These are phyloP conservation scores for Bombus sylvicola DNA, from an alignment of 1,140 invertebrate genomes.

Conservation along the genomic window DNA sequence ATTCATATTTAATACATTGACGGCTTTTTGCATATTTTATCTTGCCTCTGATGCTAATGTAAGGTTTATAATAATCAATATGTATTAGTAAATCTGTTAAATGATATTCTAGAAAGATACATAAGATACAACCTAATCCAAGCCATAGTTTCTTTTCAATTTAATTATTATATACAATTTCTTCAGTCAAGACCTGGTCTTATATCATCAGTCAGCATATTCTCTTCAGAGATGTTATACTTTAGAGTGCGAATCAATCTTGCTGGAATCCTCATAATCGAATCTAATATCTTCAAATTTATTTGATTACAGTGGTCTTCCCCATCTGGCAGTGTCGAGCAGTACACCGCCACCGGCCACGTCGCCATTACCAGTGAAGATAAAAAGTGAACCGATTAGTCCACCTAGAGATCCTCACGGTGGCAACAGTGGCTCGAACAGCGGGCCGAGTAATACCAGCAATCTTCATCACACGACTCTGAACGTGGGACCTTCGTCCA, in stretches of 20 bases:
- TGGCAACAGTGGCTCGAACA: slow-evolving; percentile 74
- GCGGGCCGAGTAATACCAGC: slow-evolving; percentile 68
- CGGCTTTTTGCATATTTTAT: neutral
- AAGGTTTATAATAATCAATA: neutral
- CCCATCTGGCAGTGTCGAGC: slow-evolving; percentile 91
- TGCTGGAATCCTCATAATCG: neutral
- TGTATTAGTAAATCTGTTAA: neutral
- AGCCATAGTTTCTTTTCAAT: neutral
- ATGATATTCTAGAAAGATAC: neutral
- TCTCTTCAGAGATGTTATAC: neutral
- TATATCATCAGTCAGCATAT: neutral
- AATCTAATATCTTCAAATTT: neutral
- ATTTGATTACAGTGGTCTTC: slow-evolving; percentile 85
- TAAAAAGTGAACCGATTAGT: slow-evolving; percentile 97
- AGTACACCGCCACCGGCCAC: slow-evolving; percentile 91
- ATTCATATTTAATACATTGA: no score
- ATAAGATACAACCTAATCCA: neutral
- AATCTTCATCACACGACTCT: slow-evolving; percentile 77
- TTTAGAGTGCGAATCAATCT: neutral
- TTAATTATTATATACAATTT: neutral
- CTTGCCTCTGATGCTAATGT: neutral
- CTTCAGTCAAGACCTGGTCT: neutral
- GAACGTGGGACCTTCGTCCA: slow-evolving; percentile 79
- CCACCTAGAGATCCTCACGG: slow-evolving; percentile 88
- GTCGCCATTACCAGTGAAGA: slow-evolving; percentile 93